Conservation (phyloP, 2,113 vertebrate genomes). For the Vidua chalybeata region DNA sequence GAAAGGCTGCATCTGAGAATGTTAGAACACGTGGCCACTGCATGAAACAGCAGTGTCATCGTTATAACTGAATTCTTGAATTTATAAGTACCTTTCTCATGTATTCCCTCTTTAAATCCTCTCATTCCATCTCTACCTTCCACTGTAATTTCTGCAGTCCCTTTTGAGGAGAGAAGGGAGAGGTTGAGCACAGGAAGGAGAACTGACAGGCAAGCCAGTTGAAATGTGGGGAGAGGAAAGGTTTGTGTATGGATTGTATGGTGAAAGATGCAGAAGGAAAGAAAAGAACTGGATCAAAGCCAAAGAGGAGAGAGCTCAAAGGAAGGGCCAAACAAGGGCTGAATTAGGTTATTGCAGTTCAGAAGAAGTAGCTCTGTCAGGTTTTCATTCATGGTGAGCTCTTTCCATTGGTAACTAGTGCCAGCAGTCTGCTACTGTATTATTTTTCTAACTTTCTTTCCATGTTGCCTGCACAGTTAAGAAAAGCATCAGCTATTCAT, state of each 20-base stretch:
- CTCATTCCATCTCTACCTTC: background rate
- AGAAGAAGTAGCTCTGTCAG: background rate
- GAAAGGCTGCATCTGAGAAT: background rate
- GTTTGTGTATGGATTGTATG: background rate
- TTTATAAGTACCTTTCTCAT: background rate
- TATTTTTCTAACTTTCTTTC: background rate
- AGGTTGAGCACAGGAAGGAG: background rate
- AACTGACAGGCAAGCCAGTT: background rate
- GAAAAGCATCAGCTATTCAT: background rate
- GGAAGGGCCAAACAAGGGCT: background rate
- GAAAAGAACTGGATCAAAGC: background rate
- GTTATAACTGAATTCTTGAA: background rate
- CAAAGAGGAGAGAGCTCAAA: background rate
- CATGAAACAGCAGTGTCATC: background rate
- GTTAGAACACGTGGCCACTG: background rate
- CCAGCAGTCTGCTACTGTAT: background rate
- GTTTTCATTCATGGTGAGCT: background rate
- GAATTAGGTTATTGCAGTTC: background rate
- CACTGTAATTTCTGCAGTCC: background rate
- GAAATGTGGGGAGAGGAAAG: background rate
- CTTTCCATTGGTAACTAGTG: background rate
- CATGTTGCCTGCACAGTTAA: background rate
- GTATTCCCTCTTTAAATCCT: background rate
- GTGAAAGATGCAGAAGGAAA: background rate
- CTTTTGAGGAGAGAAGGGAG: background rate